Conservation (phyloP, 2,888 invertebrate genomes). For the Eupithecia exiguata region DNA sequence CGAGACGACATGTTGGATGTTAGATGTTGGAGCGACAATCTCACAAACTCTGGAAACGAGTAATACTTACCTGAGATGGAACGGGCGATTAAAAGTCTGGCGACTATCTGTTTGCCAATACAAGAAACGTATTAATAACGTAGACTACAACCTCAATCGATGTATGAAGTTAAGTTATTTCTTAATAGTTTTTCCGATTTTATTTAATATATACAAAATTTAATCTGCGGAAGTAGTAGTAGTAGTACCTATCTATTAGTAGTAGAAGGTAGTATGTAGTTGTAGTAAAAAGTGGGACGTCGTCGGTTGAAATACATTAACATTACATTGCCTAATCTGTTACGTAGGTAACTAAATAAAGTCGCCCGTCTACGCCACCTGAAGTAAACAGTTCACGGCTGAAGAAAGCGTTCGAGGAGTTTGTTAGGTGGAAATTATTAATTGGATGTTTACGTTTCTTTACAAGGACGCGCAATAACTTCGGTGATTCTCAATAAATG, state of each 20-base stretch:
- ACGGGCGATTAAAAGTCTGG: neutral
- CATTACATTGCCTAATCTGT: too few relatives aligned
- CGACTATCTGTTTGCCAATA: neutral
- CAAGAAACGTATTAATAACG: too few relatives aligned
- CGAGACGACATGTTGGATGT: slow-evolving; percentile 26
- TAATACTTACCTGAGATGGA: neutral
- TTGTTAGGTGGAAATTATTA: slow-evolving; percentile 37
- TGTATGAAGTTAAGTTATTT: too few relatives aligned
- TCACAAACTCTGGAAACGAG: slow-evolving; percentile 19
- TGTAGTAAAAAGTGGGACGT: too few relatives aligned
- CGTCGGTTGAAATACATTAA: too few relatives aligned
- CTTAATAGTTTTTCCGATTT: too few relatives aligned
- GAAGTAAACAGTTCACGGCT: slow-evolving; percentile 30
- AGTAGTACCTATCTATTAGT: too few relatives aligned
- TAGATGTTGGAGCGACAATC: slow-evolving; percentile 12
- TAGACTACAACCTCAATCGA: too few relatives aligned
- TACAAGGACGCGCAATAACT: slow-evolving; percentile 5
- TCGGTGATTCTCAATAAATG: neutral
- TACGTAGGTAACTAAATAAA: too few relatives aligned
- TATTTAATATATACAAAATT: too few relatives aligned
- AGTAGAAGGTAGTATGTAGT: too few relatives aligned
- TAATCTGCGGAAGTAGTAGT: too few relatives aligned
- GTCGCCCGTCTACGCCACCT: slow-evolving; percentile 3
- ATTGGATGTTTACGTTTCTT: slow-evolving; percentile 39
- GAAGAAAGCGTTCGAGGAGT: slow-evolving; percentile 31